Conservation (phyloP, 2,113 vertebrate genomes). For the Ceuthmochares aereus region DNA sequence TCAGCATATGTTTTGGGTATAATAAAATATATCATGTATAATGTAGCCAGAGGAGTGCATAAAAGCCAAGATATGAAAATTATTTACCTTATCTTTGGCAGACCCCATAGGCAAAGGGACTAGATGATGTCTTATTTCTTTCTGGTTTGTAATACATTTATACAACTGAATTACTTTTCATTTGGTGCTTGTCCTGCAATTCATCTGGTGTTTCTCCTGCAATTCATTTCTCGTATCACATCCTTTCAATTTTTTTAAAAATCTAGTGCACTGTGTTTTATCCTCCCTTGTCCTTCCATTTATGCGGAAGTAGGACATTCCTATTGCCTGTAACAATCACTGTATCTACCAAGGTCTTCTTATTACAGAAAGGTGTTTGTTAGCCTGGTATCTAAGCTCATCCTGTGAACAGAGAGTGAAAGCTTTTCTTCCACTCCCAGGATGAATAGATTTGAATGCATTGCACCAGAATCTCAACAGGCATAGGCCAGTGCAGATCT, state of each 20-base stretch:
- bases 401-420: not conserved
- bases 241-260: not conserved
- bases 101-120: not conserved
- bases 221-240: slow-evolving; percentile 21
- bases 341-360: not conserved
- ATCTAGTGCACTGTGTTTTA: slow-evolving; percentile 2
- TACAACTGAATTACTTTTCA: slow-evolving; percentile 39
- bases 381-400: not conserved
- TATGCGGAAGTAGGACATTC: not conserved
- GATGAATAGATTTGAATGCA: not conserved
- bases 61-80: not conserved
- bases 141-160: slow-evolving; percentile 24
- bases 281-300: slow-evolving; percentile 4
- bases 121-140: slow-evolving; percentile 8
- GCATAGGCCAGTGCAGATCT: not conserved
- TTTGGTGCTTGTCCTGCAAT: slow-evolving; percentile 2
- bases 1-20: not conserved
- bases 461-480: not conserved
- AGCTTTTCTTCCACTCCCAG: not conserved
- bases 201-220: slow-evolving; percentile 13
- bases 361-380: not conserved
- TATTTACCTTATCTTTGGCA: slow-evolving; percentile 17
- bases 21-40: not conserved
- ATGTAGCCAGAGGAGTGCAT: not conserved
- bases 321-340: not conserved